Conservation (phyloP, 2,113 vertebrate genomes). For the Grallaria varia region DNA sequence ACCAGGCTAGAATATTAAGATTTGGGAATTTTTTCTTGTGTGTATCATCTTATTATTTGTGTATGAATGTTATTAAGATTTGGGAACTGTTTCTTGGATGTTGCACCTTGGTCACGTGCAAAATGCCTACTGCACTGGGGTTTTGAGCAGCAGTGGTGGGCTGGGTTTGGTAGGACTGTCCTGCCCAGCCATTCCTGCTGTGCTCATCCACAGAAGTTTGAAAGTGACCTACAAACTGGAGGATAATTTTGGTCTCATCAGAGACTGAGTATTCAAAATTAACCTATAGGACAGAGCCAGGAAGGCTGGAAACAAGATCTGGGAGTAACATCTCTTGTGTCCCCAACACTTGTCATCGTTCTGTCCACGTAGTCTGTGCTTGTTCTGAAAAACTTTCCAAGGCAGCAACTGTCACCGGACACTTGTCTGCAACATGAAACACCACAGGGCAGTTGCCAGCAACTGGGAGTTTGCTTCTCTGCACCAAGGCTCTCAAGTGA, state of each 20-base stretch:
- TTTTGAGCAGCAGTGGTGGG: background rate
- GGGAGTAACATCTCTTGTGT: background rate
- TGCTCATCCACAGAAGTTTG: background rate
- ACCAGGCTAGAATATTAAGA: background rate
- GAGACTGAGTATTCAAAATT: background rate
- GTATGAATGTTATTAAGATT: background rate
- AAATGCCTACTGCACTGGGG: background rate
- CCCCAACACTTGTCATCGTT: background rate
- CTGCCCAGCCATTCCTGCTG: background rate
- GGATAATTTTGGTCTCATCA: background rate
- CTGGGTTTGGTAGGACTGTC: background rate
- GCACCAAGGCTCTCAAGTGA: background rate
- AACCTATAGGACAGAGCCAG: background rate
- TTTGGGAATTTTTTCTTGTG: background rate
- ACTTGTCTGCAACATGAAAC: background rate
- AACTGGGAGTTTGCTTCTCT: background rate
- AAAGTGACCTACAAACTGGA: background rate
- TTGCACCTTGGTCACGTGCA: background rate
- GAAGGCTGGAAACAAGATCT: background rate
- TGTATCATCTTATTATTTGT: background rate
- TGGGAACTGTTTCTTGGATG: background rate
- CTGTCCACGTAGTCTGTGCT: rapidly evolving
- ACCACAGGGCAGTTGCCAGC: background rate
- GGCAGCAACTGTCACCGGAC: background rate
- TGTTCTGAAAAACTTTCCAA: background rate